Base-by-base conservation (phyloP, 2,113 vertebrate species). In the Corynorhinus townsendii region DNA sequence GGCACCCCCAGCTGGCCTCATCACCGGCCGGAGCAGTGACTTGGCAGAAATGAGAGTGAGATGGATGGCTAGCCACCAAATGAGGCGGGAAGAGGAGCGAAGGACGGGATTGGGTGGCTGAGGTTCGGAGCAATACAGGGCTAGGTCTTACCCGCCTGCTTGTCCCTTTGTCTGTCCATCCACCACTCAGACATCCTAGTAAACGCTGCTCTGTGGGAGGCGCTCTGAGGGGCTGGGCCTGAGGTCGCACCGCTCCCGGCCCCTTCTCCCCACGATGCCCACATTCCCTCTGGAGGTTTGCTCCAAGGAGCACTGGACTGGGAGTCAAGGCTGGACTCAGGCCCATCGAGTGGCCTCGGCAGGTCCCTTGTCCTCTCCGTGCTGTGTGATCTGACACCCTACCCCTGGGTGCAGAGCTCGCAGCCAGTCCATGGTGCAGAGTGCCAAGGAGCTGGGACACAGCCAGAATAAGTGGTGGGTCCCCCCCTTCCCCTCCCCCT, bases 121-220 rank as follows among this genome's bases (percentile, higher is more conserved):
- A 62, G 84, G 3, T 52, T 35, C 12, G 2, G 24, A 66, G 45
- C 35, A 22, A 14, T 7, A 0, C 1, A 15, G 66, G 83, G 11
- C 59, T 1, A 10, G 38, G 45, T 6, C 8, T 0, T 24, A 4
- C 68, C 43, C 30, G 1, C 62, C 49, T 2, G 19, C 16, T 2
- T 49, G 33, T 28, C 43, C 0, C 0, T 33, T 24, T 33, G 28
- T 33, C 56, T 22, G 8, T 5, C 45, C 64, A 10, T 1, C 52
- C 33, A 43, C 15, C 40, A 28, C 15, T 35, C 19, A 30, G n/a
- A 43, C 26, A 19, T 9, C 16, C 12, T 11, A 71, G 76, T 33
- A 26, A 79, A 75, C 30, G 12, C 79, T 6, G 5, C 28, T 40
- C 0, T 8, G 7, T 16, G 40, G 5, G 26, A 49, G 72, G 22